Conservation (phyloP, 1,140 invertebrate species). For the Druon quercuslanigerum region DNA sequence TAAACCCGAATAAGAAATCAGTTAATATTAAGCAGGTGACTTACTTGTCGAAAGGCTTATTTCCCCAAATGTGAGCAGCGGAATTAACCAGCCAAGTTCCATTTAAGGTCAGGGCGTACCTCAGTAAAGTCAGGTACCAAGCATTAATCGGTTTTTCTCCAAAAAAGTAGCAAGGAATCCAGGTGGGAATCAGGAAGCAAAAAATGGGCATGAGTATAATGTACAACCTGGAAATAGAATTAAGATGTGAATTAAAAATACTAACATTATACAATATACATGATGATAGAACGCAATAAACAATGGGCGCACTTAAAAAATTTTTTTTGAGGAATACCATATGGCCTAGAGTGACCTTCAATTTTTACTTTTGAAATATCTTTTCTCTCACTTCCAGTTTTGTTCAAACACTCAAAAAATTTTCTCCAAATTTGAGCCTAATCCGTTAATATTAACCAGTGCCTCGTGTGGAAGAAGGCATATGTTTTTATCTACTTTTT, state of each 20-base stretch:
- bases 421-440: too few species aligned
- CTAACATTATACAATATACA: not conserved
- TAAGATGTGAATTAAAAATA: not conserved
- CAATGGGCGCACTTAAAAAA: not conserved
- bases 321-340: too few species aligned
- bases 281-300: not conserved
- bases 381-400: too few species aligned
- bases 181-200: constrained; percentile 87
- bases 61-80: constrained; percentile 87
- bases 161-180: constrained; percentile 83
- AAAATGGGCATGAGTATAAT: constrained; percentile 81
- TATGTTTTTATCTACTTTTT: too few species aligned
- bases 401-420: too few species aligned
- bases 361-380: too few species aligned
- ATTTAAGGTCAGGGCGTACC: constrained; percentile 84
- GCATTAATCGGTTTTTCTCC: constrained; percentile 78
- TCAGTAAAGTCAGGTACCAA: constrained; percentile 79
- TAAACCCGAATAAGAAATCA: constrained; percentile 13
- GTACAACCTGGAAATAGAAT: constrained; percentile 79
- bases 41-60: constrained; percentile 78
- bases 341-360: too few species aligned
- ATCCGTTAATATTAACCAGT: too few species aligned
- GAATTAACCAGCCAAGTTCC: constrained; percentile 93
- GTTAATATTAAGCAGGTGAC: constrained; percentile 69
- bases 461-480: too few species aligned